Conservation (phyloP, 2,888 invertebrate species). For the Agrochola lota region DNA sequence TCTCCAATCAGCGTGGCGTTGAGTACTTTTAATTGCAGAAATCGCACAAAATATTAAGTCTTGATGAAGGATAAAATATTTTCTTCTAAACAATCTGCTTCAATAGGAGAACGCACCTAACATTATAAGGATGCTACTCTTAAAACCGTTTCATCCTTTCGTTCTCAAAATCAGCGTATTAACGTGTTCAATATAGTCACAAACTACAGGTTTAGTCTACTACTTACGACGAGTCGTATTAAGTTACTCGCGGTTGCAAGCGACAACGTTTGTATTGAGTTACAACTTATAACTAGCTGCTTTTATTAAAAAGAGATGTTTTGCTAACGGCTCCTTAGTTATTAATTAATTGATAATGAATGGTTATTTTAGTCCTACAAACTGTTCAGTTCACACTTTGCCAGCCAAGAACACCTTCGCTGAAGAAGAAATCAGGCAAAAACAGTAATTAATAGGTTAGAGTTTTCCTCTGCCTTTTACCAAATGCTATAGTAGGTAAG, state of each 20-base stretch:
- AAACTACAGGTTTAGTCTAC: conserved; percentile 31
- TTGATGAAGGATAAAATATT: neutral
- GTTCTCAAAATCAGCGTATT: conserved; percentile 10
- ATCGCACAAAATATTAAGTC: neutral
- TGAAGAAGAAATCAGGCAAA: neutral
- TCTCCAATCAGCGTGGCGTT: too few relatives aligned
- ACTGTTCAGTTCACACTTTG: neutral
- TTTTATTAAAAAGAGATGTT: conserved; percentile 16
- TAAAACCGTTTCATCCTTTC: neutral
- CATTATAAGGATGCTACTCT: too few relatives aligned
- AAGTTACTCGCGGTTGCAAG: conserved; percentile 48
- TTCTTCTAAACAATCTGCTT: neutral
- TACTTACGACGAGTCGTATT: conserved; percentile 27
- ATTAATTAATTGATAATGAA: neutral
- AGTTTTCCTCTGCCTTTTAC: neutral
- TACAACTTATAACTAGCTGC: conserved; percentile 36
- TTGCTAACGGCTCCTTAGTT: neutral
- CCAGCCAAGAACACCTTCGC: neutral
- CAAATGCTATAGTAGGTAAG: neutral
- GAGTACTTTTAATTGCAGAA: too few relatives aligned
- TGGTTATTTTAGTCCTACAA: neutral
- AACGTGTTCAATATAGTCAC: conserved; percentile 27
- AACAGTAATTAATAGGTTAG: neutral
- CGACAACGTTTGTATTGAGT: conserved; percentile 57
- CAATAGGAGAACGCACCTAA: too few relatives aligned